A percentile compares a stretch with the other conserved stretches of the same genome.
phyloP scores from a whole-genome alignment of 2,113 vertebrate genomes.

The Synchiropus splendidus region DNA sequence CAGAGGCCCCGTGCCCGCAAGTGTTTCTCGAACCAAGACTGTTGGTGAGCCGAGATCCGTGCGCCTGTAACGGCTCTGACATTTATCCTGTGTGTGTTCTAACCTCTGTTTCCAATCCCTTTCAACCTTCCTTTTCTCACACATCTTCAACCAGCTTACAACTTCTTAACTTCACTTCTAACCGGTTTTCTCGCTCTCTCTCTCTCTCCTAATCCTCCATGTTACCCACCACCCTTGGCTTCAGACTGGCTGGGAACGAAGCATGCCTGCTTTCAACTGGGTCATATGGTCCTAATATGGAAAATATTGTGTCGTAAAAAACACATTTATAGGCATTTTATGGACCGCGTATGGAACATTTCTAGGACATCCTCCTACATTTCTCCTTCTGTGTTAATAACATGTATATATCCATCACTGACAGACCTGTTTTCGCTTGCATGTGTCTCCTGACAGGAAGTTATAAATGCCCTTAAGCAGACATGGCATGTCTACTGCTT shows the following conservation, averaged over 20 bases:
- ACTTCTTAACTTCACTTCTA: conserved; percentile 29
- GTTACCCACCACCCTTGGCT: conserved; percentile 34
- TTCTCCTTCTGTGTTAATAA: not conserved
- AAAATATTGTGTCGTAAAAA: too few species aligned
- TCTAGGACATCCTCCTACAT: too few species aligned
- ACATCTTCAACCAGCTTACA: conserved; percentile 57
- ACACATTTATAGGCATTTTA: not conserved
- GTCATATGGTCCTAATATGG: conserved; percentile 30
- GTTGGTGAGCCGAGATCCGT: conserved; percentile 34
- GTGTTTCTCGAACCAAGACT: conserved; percentile 33
- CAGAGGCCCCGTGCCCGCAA: conserved; percentile 29
- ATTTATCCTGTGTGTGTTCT: conserved; percentile 50
- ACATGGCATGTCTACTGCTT: conserved; percentile 96
- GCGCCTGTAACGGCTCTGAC: conserved; percentile 31
- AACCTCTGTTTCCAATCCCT: conserved; percentile 40
- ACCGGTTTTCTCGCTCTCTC: conserved; percentile 54
- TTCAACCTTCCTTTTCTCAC: conserved; percentile 60
- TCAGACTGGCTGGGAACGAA: conserved; percentile 49
- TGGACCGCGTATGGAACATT: too few species aligned
- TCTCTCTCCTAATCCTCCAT: conserved; percentile 38
- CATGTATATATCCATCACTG: not conserved
- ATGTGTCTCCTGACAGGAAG: conserved; percentile 73
- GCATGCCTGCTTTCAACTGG: conserved; percentile 33
- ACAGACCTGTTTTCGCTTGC: conserved; percentile 11
- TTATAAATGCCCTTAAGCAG: conserved; percentile 97